A percentile compares a stretch with the other conserved stretches of the same genome.
phyloP scores from a whole-genome alignment of 2,888 invertebrate genomes.

The Idaea dimidiata region DNA sequence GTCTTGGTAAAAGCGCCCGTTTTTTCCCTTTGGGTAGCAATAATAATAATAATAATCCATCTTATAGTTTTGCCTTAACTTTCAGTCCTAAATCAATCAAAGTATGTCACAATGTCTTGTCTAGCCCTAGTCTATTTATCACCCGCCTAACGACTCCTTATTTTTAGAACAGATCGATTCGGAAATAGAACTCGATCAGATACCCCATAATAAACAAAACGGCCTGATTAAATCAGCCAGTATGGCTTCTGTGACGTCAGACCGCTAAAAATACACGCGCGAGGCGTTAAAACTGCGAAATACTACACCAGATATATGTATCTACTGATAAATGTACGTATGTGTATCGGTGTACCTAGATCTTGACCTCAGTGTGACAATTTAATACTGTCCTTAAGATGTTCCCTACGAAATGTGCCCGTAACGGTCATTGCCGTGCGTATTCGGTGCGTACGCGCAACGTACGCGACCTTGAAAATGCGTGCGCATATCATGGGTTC shows the following conservation, averaged over 20 bases:
- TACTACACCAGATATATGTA: slow-evolving; percentile 36
- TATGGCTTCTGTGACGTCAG: slow-evolving; percentile 67
- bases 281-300: slow-evolving; percentile 24
- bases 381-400: slow-evolving; percentile 39
- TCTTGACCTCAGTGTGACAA: slow-evolving; percentile 60
- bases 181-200: slow-evolving; percentile 53
- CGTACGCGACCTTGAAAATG: slow-evolving; percentile 62
- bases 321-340: neutral
- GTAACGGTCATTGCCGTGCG: slow-evolving; percentile 64
- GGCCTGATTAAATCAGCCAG: slow-evolving; percentile 58
- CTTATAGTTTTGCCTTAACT: too few relatives aligned
- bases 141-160: slow-evolving; percentile 35
- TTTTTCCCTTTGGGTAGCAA: too few relatives aligned
- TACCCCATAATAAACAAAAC: slow-evolving; percentile 64
- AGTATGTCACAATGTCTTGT: slow-evolving; percentile 11
- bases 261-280: slow-evolving; percentile 43
- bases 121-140: slow-evolving; percentile 22
- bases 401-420: slow-evolving; percentile 47
- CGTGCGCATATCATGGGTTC: slow-evolving; percentile 32
- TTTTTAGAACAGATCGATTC: slow-evolving; percentile 35
- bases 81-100: neutral
- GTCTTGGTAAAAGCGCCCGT: too few relatives aligned
- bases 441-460: slow-evolving; percentile 33
- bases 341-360: slow-evolving; percentile 27
- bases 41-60: too few relatives aligned